Evolutionary conservation across 1,140 invertebrate species (phyloP).

Genomic region (Anoplophora glabripennis): DNA sequence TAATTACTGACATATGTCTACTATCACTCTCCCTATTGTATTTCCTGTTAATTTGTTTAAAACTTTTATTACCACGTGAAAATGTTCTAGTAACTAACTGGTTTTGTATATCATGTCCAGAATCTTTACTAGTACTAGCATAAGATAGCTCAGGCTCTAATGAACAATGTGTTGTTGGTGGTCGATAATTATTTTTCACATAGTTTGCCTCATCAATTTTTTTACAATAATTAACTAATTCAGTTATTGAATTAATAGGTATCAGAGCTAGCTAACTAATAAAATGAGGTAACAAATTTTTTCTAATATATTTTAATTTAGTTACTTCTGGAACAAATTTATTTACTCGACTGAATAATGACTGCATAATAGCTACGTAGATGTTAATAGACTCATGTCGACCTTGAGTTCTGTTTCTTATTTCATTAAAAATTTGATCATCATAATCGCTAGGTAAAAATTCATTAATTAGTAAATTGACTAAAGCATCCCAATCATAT

Average conservation of each 20-base stretch:
- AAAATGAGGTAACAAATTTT: neutral
- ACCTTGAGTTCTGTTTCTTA: slow-evolving; percentile 36
- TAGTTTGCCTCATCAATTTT: no score
- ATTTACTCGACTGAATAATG: slow-evolving; percentile 32
- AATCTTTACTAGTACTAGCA: no score
- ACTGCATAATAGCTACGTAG: slow-evolving; percentile 38
- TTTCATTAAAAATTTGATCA: slow-evolving; percentile 34
- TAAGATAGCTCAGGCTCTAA: no score
- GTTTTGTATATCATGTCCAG: no score
- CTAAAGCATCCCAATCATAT: slow-evolving; percentile 31
- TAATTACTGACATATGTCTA: neutral
- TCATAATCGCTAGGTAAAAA: slow-evolving; percentile 38
- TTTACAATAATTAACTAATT: slow-evolving; percentile 10
- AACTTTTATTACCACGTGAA: no score
- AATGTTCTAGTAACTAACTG: no score
- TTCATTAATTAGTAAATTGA: slow-evolving; percentile 21
- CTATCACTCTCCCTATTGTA: neutral
- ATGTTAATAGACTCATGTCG: slow-evolving; percentile 35
- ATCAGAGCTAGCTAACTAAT: slow-evolving; percentile 1
- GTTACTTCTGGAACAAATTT: slow-evolving; percentile 4
- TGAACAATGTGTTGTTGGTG: no score
- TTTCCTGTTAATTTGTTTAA: neutral
- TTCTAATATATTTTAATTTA: slow-evolving; percentile 10
- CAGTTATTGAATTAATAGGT: slow-evolving; percentile 5
- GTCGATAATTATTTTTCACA: no score